These are phyloP conservation scores for Clarias gariepinus DNA, from an alignment of 2,113 vertebrate genomes.

Conservation along the genomic window DNA sequence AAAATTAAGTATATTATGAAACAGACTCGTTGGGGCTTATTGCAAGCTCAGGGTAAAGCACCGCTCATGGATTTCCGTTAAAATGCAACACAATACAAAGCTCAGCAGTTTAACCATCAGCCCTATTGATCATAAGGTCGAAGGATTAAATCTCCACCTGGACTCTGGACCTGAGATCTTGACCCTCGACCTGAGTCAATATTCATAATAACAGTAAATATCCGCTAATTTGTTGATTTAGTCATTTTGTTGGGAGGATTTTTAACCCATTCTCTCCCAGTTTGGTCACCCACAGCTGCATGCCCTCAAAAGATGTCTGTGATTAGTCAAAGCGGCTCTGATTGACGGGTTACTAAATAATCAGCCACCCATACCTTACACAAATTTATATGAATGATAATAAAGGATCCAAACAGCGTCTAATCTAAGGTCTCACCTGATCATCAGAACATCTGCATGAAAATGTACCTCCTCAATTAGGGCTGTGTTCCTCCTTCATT, in stretches of 20 bases:
- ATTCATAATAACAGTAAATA: background rate
- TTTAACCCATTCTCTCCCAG: background rate
- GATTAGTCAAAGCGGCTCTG: background rate
- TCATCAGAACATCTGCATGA: background rate
- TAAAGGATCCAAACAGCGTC: background rate
- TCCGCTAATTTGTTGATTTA: background rate
- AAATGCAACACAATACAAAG: background rate
- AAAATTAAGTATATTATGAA: constrained; percentile 70
- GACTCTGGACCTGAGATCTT: background rate
- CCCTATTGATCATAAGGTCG: background rate
- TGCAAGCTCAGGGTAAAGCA: background rate
- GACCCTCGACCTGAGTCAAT: background rate
- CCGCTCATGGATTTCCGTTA: background rate
- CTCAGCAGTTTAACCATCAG: background rate
- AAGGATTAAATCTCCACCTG: background rate
- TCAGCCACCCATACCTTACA: background rate
- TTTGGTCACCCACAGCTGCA: background rate
- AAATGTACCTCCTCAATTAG: background rate
- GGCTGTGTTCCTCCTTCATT: too few relatives aligned
- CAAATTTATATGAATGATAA: background rate
- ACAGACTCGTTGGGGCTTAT: constrained; percentile 54
- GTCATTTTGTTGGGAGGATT: background rate
- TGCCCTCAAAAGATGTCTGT: background rate
- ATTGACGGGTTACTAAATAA: background rate
- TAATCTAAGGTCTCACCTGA: background rate